These are phyloP conservation scores for rabbit (Oryctolagus cuniculus) DNA, from an alignment of 2,113 vertebrate genomes.

Conservation along the genomic window DNA sequence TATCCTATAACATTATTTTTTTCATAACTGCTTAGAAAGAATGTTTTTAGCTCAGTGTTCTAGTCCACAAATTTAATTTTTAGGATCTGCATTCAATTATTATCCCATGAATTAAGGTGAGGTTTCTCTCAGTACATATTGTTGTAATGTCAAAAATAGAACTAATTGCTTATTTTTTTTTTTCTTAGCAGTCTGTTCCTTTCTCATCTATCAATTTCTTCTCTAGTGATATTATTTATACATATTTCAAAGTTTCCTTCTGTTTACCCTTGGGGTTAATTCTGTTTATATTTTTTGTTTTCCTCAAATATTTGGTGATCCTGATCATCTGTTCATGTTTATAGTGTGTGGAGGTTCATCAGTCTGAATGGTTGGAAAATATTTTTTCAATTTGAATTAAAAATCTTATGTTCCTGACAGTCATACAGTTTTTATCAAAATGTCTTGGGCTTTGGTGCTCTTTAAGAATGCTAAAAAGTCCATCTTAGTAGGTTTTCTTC, in stretches of 20 bases:
- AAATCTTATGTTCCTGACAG: background rate
- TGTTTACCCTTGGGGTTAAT: conserved; percentile 37
- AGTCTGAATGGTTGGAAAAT: background rate
- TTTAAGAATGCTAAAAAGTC: background rate
- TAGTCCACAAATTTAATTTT: background rate
- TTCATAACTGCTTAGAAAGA: conserved; percentile 3
- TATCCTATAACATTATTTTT: background rate
- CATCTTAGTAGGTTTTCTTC: background rate
- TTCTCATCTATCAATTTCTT: conserved; percentile 24
- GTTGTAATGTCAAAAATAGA: conserved; percentile 44
- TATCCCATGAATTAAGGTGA: background rate
- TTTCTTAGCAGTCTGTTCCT: background rate
- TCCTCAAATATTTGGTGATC: conserved; percentile 53
- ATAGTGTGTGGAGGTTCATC: background rate
- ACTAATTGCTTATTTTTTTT: conserved; percentile 21
- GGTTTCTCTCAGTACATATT: background rate
- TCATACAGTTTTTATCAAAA: background rate
- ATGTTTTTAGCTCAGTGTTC: background rate
- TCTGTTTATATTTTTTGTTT: conserved; percentile 60
- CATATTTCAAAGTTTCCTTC: conserved; percentile 55
- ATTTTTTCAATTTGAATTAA: conserved; percentile 29
- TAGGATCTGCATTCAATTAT: background rate
- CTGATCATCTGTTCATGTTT: conserved; percentile 47
- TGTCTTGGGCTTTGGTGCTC: background rate
- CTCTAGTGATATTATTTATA: conserved; percentile 47